Evolutionary conservation across 2,113 vertebrate genomes (phyloP).

Genomic region (Halichoerus grypus): DNA sequence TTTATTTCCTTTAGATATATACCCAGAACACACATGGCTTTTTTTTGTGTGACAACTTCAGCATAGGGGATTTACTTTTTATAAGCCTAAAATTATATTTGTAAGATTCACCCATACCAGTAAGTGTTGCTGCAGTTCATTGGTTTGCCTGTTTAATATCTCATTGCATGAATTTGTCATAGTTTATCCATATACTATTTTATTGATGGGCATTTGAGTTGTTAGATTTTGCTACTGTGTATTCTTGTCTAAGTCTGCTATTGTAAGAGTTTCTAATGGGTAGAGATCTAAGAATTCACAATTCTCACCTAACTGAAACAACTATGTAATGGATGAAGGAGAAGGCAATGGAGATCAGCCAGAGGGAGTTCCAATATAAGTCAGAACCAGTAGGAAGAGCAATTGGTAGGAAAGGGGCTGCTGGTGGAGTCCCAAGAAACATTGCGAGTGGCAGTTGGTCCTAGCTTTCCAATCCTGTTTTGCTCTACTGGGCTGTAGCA

Average conservation of each 20-base stretch:
- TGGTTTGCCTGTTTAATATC: constrained; percentile 33
- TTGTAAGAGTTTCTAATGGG: neutral
- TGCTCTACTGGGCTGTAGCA: neutral
- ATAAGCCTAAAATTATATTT: constrained; percentile 25
- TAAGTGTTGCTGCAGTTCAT: neutral
- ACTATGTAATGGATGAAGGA: neutral
- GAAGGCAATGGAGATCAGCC: neutral
- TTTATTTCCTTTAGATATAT: neutral
- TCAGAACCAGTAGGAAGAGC: constrained; percentile 25
- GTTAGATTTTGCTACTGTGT: neutral
- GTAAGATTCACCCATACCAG: constrained; percentile 10
- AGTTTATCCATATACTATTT: neutral
- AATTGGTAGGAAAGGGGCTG: neutral
- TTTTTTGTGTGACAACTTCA: neutral
- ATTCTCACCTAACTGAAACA: neutral
- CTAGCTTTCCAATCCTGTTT: neutral
- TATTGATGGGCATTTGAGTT: constrained; percentile 11
- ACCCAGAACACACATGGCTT: neutral
- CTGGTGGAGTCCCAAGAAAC: constrained; percentile 1
- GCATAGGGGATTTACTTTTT: neutral
- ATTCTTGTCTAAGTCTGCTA: neutral
- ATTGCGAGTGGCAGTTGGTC: neutral
- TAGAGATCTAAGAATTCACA: constrained; percentile 22
- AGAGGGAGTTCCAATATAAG: neutral
- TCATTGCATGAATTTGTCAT: neutral